phyloP scores from a whole-genome alignment of 2,888 invertebrate species.

The Eupelmus urozonus region DNA sequence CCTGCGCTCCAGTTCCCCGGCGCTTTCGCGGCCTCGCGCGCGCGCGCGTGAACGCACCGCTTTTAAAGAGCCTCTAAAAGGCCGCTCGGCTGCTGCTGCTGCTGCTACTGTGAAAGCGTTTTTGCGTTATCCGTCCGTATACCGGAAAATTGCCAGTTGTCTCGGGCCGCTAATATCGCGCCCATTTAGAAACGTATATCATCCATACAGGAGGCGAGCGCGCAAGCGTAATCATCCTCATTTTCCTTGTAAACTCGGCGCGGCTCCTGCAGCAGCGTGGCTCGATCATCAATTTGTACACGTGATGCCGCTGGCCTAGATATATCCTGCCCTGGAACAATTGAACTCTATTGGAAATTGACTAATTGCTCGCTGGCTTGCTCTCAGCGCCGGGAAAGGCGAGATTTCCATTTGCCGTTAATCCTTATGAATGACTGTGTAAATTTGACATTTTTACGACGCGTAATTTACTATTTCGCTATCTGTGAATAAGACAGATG shows the following conservation, averaged over 20 bases:
- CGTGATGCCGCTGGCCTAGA: background rate
- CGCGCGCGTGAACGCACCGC: too few species aligned
- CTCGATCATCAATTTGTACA: constrained; percentile 40
- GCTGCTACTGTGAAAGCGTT: constrained; percentile 54
- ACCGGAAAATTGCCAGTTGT: constrained; percentile 54
- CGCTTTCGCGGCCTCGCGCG: constrained; percentile 32
- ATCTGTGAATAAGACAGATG: too few species aligned
- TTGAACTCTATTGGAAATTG: background rate
- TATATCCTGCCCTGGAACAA: constrained; percentile 9
- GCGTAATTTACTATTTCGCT: too few species aligned
- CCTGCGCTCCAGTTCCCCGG: constrained; percentile 45
- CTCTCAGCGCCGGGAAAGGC: background rate
- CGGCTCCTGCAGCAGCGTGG: background rate
- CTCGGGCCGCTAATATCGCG: constrained; percentile 49
- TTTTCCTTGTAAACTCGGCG: constrained; percentile 42
- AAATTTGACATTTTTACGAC: background rate
- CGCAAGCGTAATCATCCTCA: constrained; percentile 44
- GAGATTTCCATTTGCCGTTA: background rate
- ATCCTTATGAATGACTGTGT: background rate
- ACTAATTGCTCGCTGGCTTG: background rate
- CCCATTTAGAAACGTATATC: constrained; percentile 56
- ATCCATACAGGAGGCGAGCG: constrained; percentile 27
- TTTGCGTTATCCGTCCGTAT: constrained; percentile 35
- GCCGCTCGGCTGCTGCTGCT: background rate
- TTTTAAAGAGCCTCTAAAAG: constrained; percentile 42